Evolutionary conservation across 2,797 vertebrate genomes (phyloP).

Genomic region (Sciaenops ocellatus): DNA sequence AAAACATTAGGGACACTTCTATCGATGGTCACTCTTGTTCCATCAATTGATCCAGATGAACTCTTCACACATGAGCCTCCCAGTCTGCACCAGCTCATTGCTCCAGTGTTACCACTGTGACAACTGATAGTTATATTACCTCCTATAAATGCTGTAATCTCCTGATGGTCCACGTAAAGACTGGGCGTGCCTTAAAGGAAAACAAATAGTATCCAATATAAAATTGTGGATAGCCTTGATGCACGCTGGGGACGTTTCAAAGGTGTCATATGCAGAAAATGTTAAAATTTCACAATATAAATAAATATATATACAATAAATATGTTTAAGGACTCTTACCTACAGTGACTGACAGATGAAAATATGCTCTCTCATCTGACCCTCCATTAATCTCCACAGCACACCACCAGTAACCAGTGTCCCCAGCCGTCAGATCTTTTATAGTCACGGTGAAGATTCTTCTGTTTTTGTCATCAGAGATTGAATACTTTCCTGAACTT

Average conservation of each 20-base stretch:
- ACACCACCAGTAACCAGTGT: conserved; percentile 57
- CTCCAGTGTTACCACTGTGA: rapidly evolving
- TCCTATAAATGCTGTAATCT: conserved; percentile 18
- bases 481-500: conserved; percentile 31
- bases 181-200: background rate
- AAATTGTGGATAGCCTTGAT: no score
- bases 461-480: conserved; percentile 32
- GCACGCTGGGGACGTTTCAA: background rate
- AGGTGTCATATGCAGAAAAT: background rate
- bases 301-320: no score
- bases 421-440: rapidly evolving
- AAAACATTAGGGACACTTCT: rapidly evolving
- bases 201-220: background rate
- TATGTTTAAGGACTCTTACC: conserved; percentile 26
- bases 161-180: conserved; percentile 48
- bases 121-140: background rate
- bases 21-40: background rate
- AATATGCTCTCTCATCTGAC: rapidly evolving
- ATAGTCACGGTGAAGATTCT: conserved; percentile 56
- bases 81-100: conserved; percentile 51
- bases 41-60: conserved; percentile 4
- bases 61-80: conserved; percentile 16
- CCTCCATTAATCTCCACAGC: background rate
- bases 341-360: conserved; percentile 20
- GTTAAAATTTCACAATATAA: background rate